These are phyloP conservation scores for Paraescarpia echinospica DNA, from an alignment of 1,140 invertebrate genomes.

Conservation along the genomic window DNA sequence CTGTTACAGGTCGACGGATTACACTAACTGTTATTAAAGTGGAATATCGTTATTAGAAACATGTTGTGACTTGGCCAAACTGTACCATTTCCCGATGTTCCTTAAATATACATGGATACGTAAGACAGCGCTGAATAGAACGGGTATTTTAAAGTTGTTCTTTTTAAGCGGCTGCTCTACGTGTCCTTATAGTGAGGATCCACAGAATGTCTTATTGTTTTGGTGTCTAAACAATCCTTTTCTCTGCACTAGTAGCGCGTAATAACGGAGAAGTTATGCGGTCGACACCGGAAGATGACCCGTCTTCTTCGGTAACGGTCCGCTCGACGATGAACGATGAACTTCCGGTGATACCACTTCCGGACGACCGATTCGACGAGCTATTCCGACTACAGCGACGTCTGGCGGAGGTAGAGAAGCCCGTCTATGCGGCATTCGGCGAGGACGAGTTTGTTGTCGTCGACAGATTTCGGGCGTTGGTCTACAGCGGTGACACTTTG, in stretches of 20 bases:
- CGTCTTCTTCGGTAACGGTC: neutral
- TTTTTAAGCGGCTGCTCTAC: too few relatives aligned
- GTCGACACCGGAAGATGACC: neutral
- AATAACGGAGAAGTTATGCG: neutral
- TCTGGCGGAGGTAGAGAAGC: neutral
- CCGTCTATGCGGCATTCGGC: neutral
- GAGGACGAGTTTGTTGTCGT: neutral
- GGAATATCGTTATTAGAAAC: too few relatives aligned
- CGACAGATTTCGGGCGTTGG: neutral
- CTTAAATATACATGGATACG: too few relatives aligned
- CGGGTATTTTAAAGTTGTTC: too few relatives aligned
- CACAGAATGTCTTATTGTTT: too few relatives aligned
- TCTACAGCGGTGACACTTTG: neutral
- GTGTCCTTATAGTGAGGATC: too few relatives aligned
- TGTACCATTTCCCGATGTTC: too few relatives aligned
- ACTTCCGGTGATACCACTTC: neutral
- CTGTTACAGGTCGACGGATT: too few relatives aligned
- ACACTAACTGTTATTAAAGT: too few relatives aligned
- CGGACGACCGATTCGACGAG: neutral
- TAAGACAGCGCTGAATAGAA: too few relatives aligned
- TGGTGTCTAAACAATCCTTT: neutral
- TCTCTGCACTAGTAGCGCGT: neutral
- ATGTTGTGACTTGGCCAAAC: too few relatives aligned
- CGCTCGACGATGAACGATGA: neutral
- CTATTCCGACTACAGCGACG: neutral